Evolutionary conservation across 1,140 invertebrate genomes (phyloP).

Genomic region (Goniozus legneri): DNA sequence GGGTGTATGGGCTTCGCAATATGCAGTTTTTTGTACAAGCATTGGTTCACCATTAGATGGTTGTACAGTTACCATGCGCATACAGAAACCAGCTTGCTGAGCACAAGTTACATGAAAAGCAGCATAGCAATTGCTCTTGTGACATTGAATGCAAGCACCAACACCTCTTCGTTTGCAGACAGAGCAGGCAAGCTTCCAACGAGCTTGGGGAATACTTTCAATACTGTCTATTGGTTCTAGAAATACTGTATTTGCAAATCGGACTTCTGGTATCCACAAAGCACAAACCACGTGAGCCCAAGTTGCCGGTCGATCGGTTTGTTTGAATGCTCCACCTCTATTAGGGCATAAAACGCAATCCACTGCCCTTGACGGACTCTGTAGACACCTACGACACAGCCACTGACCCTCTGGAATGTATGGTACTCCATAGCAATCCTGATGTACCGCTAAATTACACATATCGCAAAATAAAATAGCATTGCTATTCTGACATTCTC

Average conservation of each 20-base stretch:
- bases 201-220: constrained; percentile 89
- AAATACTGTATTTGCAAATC: constrained; percentile 96
- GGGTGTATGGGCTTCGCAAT: constrained; percentile 91
- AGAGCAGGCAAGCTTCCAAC: constrained; percentile 94
- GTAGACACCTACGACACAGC: constrained; percentile 91
- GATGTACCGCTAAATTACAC: constrained; percentile 98
- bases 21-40: constrained; percentile 92
- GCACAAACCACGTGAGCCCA: constrained; percentile 99
- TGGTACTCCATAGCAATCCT: constrained; percentile 98
- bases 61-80: constrained; percentile 93
- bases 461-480: constrained; percentile 94
- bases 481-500: constrained; percentile 96
- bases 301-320: constrained; percentile 84
- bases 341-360: constrained; percentile 98
- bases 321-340: constrained; percentile 97
- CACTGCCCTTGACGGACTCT: constrained; percentile 92
- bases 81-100: constrained; percentile 90
- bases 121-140: constrained; percentile 92
- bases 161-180: constrained; percentile 92
- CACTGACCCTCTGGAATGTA: constrained; percentile 99
- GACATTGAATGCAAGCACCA: constrained; percentile 98
- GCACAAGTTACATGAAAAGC: constrained; percentile 99
- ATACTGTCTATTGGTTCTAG: constrained; percentile 97
- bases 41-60: constrained; percentile 68
- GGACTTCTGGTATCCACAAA: constrained; percentile 92